Percentiles rank a stretch among this genome's conserved stretches.
phyloP scores from a whole-genome alignment of 53 echinoderm and acorn worm species.

The Pentamera pediparva region DNA sequence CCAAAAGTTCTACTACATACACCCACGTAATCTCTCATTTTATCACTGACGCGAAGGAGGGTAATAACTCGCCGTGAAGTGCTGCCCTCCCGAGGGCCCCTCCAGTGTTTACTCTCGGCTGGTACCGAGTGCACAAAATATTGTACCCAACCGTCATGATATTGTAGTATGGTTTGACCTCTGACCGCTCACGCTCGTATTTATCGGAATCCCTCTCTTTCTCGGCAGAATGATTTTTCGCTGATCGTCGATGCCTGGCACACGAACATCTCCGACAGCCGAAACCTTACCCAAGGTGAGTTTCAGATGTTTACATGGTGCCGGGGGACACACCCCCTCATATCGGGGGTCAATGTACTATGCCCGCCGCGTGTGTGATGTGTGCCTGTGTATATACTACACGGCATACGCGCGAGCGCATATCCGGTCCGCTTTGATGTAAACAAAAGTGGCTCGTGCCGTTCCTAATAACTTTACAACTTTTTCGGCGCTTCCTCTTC shows the following conservation, averaged over 20 bases:
- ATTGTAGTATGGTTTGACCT: slow-evolving; percentile 12
- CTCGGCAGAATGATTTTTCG: slow-evolving; percentile 77
- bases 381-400: neutral
- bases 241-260: slow-evolving; percentile 88
- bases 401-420: neutral
- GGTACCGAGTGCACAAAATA: no score
- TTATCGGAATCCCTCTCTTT: no score
- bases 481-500: no score
- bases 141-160: no score
- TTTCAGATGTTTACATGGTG: neutral
- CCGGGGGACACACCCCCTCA: slow-evolving; percentile 18
- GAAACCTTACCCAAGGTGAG: slow-evolving; percentile 22
- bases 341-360: slow-evolving; percentile 23
- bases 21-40: slow-evolving; percentile 15
- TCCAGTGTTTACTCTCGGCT: no score
- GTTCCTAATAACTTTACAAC: no score
- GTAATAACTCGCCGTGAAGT: no score
- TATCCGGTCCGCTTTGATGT: no score
- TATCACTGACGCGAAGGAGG: neutral
- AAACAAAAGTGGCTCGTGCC: no score
- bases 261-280: slow-evolving; percentile 11
- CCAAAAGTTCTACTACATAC: slow-evolving; percentile 25
- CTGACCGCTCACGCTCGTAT: no score
- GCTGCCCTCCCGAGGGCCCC: no score
- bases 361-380: neutral